Evolutionary conservation across 2,888 invertebrate species (phyloP), one percentile per base, ranked within the genome.

Genomic region (Euclidia mi): DNA sequence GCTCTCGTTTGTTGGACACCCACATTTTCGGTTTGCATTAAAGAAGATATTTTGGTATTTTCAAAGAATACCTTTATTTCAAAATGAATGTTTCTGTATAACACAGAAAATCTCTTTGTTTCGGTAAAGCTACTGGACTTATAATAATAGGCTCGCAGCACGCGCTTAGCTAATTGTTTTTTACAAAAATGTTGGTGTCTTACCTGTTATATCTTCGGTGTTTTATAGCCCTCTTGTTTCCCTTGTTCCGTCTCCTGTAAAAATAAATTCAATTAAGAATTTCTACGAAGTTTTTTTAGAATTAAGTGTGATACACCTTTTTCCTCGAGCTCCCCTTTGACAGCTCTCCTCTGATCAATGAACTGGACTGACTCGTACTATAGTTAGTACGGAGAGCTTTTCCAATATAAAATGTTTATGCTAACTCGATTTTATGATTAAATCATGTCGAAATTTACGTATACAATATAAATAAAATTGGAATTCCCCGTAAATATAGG

Each of bases 121-220:
- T 12, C 12, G 7, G 2, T 15, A 32, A 20, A 49, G 20, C 31
- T 25, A 28, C 42, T 34, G 3, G 28, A 18, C 12, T 46, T 34
- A 53, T 35, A 32, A 11, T 38, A 65, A 72, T 44, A 41, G 51
- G 17, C 18, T 47, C 28, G 20, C 9, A 32, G 11, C 60, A 65
- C 44, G 66, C 47, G 58, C 37, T 47, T 40, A 18, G 25, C 25
- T 14, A 51, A 56, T 61, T 67, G 14, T 55, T 41, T 55, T 41
- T 32, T 46, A 38, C 6, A 42, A 40, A 62, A 57, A 44, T 37
- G 56, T 7, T 14, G 25, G 9, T 15, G 34, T 40, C 74, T 73
- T 60, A 73, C 73, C 76, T 73, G 12, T 56, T 63, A 55, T 72
- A 56, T 56, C 32, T 65, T 56, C 43, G 28, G 32, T 55, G 45